Evolutionary conservation across 1,140 invertebrate genomes (phyloP), one percentile per base, ranked within the genome.

Genomic region (Atta colombica): DNA sequence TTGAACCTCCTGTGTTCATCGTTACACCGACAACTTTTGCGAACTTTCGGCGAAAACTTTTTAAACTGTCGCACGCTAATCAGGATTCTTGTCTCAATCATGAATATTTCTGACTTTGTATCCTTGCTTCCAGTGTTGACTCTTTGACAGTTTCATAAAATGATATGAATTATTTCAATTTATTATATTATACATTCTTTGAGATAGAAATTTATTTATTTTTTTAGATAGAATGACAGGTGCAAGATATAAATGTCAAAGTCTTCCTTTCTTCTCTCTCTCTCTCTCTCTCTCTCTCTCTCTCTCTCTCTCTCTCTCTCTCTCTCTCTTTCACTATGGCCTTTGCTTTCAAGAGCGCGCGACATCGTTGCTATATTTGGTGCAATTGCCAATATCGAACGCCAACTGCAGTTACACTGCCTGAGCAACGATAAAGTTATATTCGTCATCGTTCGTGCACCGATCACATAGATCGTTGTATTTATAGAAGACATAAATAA

Each of bases 41-140:
- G 58, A 80, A 85, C 89, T 92, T 88, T 91, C 88, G 58, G 85
- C 72, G 81, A 69, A 88, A 92, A 93, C 86, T 92, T 92, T 88
- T 87, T 84, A 77, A 72, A 89, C 88, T 87, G 81, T 87, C 75
- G 84, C 88, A 89, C 87, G 86, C 85, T 93, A 93, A 93, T 93
- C 91, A 93, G 88, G 88, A 88, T 87, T 71, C 14, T 35, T 25
- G 14, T 18, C n/a, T 55, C 63, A 53, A 80, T 69, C 51, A 39
- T n/a, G 31, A 35, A 35, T 16, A 81, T 16, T 69, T 60, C 72
- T 51, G 60, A 65, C 21, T 78, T 86, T 66, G 66, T 87, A 60
- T 60, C 35, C 39, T 81, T 78, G 49, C 14, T 81, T 21, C 14
- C 14, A 25, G 21, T 45, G 35, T 71, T 66, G 31, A 28, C n/a